Evolutionary conservation across 2,888 invertebrate species (phyloP), one percentile per base, ranked within the genome.

Genomic region (Andrena bucephala): DNA sequence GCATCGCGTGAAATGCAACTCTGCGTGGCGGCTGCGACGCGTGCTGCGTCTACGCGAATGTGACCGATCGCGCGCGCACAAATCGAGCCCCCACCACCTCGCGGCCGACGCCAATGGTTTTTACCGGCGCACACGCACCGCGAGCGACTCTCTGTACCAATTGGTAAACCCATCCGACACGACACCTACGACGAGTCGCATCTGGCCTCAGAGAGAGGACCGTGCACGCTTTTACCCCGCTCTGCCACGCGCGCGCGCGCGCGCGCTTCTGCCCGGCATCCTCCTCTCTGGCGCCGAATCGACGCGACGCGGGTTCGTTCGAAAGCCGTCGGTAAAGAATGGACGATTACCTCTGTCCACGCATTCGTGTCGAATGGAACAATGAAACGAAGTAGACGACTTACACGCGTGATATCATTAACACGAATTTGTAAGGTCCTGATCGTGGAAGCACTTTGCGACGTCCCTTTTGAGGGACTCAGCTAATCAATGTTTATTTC

Each of bases 121-220:
- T 60, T 57, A 57, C 57, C 13, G 42, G 82, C 77, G 78, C 80
- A 59, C 75, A 78, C 69, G 72, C 67, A 66, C 42, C 59, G 69
- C 66, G 65, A 76, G 27, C 10, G 24, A 57, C 57, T 57, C 78
- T 84, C 69, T 77, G 81, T 82, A 82, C 82, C 89, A 86, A 88
- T 88, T 85, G 87, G 85, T 82, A 79, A 81, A 80, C 78, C 57
- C 77, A 78, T 83, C 75, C 74, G 71, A 81, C 29, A 69, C 80
- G 80, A 86, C 88, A 86, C 88, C 86, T 86, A 86, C 86, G 69
- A 86, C 86, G 69, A 81, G 72, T 78, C 77, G 80, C 86, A 82
- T 88, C 81, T 85, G 86, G 78, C 67, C 65, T 52, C 68, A 77
- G 73, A 63, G 72, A 57, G 57, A 57, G 57, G 24, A 78, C 65